Base-by-base conservation (phyloP, 2,113 vertebrate genomes). In the Micronycteris hirsuta region DNA sequence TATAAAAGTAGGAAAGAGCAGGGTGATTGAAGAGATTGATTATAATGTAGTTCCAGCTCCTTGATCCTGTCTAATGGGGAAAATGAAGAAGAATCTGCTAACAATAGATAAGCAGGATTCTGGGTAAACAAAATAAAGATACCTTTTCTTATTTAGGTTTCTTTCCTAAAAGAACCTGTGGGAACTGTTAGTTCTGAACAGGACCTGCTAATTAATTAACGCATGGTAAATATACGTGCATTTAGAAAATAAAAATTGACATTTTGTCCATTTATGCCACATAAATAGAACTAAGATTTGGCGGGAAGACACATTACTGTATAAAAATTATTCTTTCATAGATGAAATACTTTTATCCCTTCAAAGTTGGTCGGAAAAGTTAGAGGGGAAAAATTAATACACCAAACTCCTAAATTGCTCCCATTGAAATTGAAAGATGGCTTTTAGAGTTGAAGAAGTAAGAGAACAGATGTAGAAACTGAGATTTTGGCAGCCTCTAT, bases 401-500 rank as follows among this genome's bases (percentile, higher is more conserved):
- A 70, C 28, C 89, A 86, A 90, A 87, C 4, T 90, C 90, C 71
- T 92, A 96, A 97, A 94, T 97, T 87, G 95, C 43, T 74, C 36
- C n/a, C 67, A 15, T 7, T 96, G 92, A 96, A 96, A 95, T 90
- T 92, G 91, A 88, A 96, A 96, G 67, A 90, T 95, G 56, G 38
- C 10, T 94, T 95, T 95, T 90, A 47, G 22, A 91, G 67, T 49
- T 93, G 65, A 94, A 87, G 47, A 84, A 71, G 73, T 97, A 77
- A 89, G 49, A 94, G 36, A 92, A 43, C 95, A 97, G 96, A 91
- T 96, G 90, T 96, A 92, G 77, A 94, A 97, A 68, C 81, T 70
- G 83, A 96, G 85, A 77, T 88, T 95, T 84, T 97, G 95, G 94
- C 94, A 95, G 65, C 24, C 47, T 81, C 38, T 93, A 2, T 96